A percentile compares a stretch with the other conserved stretches of the same genome.
phyloP scores from a whole-genome alignment of 2,888 invertebrate genomes.

The Latrodectus hesperus region DNA sequence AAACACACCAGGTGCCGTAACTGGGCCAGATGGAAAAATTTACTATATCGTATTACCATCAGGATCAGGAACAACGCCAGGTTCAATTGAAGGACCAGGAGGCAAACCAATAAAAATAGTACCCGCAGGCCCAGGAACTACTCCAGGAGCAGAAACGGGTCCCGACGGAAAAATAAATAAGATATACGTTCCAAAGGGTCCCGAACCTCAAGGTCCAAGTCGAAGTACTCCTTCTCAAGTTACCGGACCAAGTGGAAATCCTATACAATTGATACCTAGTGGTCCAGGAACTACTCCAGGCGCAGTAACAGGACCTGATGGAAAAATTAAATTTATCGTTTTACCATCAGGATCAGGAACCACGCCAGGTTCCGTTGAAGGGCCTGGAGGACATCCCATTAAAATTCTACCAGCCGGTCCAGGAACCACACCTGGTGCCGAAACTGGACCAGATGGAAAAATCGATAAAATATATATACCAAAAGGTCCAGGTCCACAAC shows the following conservation, averaged over 20 bases:
- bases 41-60: background rate
- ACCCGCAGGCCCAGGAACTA: background rate
- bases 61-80: background rate
- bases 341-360: background rate
- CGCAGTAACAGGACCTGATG: too few species aligned
- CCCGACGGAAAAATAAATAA: background rate
- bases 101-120: background rate
- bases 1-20: background rate
- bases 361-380: background rate
- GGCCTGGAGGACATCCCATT: too few species aligned
- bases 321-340: too few species aligned
- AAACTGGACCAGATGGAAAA: background rate
- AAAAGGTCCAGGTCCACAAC: background rate
- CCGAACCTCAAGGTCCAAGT: background rate
- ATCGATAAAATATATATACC: background rate
- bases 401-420: background rate
- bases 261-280: too few species aligned
- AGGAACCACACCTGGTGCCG: background rate
- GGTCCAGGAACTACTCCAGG: too few species aligned
- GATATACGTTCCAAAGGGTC: background rate
- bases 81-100: background rate
- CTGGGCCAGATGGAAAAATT: background rate
- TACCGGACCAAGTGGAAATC: too few species aligned
- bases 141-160: background rate
- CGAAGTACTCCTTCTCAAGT: background rate